Evolutionary conservation across 1,140 invertebrate species (phyloP).

Genomic region (Anastrepha obliqua): DNA sequence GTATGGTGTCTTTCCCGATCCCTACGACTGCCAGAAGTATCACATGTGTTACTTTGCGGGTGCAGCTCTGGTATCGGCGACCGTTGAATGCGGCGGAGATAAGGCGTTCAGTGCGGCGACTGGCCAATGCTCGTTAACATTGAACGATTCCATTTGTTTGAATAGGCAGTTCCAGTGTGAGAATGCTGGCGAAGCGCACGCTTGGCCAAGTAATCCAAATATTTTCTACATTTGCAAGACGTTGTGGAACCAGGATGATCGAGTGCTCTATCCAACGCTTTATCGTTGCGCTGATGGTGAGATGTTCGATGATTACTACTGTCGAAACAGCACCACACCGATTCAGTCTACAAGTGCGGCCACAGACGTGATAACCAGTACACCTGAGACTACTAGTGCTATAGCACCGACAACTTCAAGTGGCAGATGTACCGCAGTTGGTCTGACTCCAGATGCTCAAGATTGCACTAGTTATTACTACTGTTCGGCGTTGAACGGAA

Average conservation of each 20-base stretch:
- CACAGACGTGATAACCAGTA: neutral
- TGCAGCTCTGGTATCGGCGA: slow-evolving; percentile 62
- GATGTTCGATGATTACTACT: slow-evolving; percentile 66
- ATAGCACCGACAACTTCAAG: neutral
- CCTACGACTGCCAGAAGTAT: slow-evolving; percentile 73
- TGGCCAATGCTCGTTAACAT: slow-evolving; percentile 67
- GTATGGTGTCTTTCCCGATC: slow-evolving; percentile 73
- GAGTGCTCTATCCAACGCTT: slow-evolving; percentile 70
- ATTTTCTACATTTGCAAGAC: slow-evolving; percentile 74
- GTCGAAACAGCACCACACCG: slow-evolving; percentile 54
- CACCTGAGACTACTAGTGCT: neutral
- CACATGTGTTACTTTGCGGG: slow-evolving; percentile 73
- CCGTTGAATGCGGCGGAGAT: slow-evolving; percentile 68
- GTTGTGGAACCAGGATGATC: slow-evolving; percentile 67
- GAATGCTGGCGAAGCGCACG: slow-evolving; percentile 65
- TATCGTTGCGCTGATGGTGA: slow-evolving; percentile 72
- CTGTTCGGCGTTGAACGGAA: slow-evolving; percentile 65
- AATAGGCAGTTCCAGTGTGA: slow-evolving; percentile 66
- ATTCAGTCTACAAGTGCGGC: neutral
- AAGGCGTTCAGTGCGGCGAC: slow-evolving; percentile 68
- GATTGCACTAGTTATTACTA: slow-evolving; percentile 71
- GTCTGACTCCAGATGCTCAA: slow-evolving; percentile 62
- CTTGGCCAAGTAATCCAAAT: slow-evolving; percentile 70
- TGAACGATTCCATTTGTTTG: slow-evolving; percentile 63
- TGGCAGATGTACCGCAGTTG: slow-evolving; percentile 63